Base-by-base conservation (phyloP, 2,888 invertebrate genomes). In the Plebejus anna region DNA sequence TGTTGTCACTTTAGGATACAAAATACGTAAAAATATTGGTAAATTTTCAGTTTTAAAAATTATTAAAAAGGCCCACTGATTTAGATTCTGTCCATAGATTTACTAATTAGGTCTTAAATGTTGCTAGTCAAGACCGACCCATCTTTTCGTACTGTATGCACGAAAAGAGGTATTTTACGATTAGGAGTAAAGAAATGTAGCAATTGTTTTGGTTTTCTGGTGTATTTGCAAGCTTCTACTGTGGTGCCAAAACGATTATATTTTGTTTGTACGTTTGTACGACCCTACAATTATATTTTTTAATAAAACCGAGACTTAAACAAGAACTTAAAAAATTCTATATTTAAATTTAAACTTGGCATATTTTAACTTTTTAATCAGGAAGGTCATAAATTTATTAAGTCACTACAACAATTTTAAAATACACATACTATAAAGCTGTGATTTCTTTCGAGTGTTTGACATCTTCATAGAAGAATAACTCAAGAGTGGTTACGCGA, bases 31-130 rank as follows among this genome's bases (percentile, higher is more conserved):
- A 32, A 13, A 66, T 22, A 13, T 59, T 59, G 55, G 55, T 55
- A 55, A 55, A 16, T 16, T 55, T 55, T 55, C 16, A 55, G 55
- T 55, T 32, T 36, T 1, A 66, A 32, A 1, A 5, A 61, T 61
- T 22, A 61, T 61, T 22, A 4, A 66, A 36, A 36, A 66, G 66
- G 66, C 66, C 66, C 66, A 66, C 66, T 66, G 66, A 36, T 66
- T 66, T 66, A 66, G 36, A 66, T 66, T 66, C 66, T 66, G 66
- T 66, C 32, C 66, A 66, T 66, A 66, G 13, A 66, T 32, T 66
- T 66, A 66, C 32, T 66, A 32, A 66, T 32, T 66, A 66, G 66
- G 66, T 66, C 66, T 66, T 36, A 36, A 66, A 32, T 16, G 36
- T 66, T 36, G 66, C 66, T 66, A 66, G 66, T 66, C 66, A 66